Conservation (phyloP, 2,888 invertebrate species). For the Agrochola lota region DNA sequence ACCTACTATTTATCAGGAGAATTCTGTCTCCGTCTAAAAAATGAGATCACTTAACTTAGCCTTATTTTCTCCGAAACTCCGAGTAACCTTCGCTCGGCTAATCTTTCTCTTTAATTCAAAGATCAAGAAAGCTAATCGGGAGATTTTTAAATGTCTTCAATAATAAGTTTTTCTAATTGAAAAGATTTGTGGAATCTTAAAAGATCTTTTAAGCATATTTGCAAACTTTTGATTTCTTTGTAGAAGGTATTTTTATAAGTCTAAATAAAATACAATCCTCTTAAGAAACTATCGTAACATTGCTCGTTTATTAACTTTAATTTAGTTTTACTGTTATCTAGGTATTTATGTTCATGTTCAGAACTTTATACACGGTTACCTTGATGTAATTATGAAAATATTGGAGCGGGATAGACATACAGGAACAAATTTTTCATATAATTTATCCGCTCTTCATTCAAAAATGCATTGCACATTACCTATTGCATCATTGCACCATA, state of each 20-base stretch:
- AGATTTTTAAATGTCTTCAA: slow-evolving; percentile 41
- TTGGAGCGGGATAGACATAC: background rate
- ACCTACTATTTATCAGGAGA: slow-evolving; percentile 33
- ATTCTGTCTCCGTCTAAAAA: slow-evolving; percentile 37
- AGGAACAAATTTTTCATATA: background rate
- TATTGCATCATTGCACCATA: too few relatives aligned
- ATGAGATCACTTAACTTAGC: slow-evolving; percentile 40
- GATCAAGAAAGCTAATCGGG: slow-evolving; percentile 56
- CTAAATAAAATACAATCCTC: background rate
- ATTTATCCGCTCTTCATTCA: background rate
- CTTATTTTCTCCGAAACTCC: slow-evolving; percentile 45
- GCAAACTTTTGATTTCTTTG: background rate
- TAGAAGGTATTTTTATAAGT: background rate
- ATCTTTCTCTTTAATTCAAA: slow-evolving; percentile 59
- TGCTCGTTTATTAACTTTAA: background rate
- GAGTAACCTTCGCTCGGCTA: slow-evolving; percentile 19
- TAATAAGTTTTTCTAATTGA: slow-evolving; percentile 52
- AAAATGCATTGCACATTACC: too few relatives aligned
- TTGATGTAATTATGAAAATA: background rate
- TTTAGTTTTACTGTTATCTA: background rate
- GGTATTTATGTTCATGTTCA: slow-evolving; percentile 4
- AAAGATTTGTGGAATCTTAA: slow-evolving; percentile 24
- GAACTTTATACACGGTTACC: background rate
- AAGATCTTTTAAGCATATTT: slow-evolving; percentile 9
- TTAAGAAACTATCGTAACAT: too few relatives aligned